Evolutionary conservation across 2,113 vertebrate genomes (phyloP), one percentile per base, ranked within the genome.

Genomic region (Pao palembangensis): DNA sequence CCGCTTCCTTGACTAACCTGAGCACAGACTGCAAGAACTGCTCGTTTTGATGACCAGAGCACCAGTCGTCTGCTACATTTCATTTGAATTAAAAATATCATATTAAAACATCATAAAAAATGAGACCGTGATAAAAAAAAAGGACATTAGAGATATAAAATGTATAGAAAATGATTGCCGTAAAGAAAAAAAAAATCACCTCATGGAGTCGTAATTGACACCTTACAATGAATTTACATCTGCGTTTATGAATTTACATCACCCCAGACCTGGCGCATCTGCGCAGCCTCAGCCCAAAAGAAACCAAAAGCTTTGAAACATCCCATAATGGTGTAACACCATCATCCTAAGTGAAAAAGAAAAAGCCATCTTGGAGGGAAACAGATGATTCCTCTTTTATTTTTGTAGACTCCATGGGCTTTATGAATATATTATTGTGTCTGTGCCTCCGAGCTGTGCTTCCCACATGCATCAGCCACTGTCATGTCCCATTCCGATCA

Each of bases 401-500:
- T 73, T 73, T 43, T 64, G 67, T 25, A 60, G 41, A 61, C 62
- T 70, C 71, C 69, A 50, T 43, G 42, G 52, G 73, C 60, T 83
- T 71, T 74, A 75, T 81, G 73, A 86, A 85, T 78, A 57, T 23
- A 51, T 78, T 79, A 79, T 68, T 83, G 75, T 67, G 61, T 49
- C 49, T 65, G 59, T 21, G 60, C 58, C 56, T 53, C 56, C 74
- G 71, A 25, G 76, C 67, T 68, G 71, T 52, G 66, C 64, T 58
- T 69, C 77, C 72, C 75, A 51, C 76, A 74, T 46, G 69, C 18
- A 20, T 80, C n/a, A 59, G 62, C 75, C 75, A 74, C 78, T 78
- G 83, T 73, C 77, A 79, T 82, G 82, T 78, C 49, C 69, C 47
- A 75, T 83, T 85, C 83, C 68, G 74, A 87, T 88, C 79, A 79